Base-by-base conservation (phyloP, 2,888 invertebrate genomes). In the Ischnus inquisitorius region DNA sequence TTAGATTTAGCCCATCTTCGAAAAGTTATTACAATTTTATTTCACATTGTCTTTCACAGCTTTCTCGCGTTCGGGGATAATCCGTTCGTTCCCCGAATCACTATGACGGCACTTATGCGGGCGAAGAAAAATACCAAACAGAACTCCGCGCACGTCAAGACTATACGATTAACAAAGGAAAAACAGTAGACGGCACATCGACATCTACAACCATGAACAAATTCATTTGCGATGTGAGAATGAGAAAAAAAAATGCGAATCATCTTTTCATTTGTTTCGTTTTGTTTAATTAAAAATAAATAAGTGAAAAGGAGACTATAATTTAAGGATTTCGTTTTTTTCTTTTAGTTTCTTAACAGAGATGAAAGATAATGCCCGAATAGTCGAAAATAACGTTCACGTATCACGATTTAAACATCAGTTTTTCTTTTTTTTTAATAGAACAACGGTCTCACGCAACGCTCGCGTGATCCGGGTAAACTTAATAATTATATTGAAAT, bases 341-440 rank as follows among this genome's bases (percentile, higher is more conserved):
- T 68, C 79, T 75, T 65, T 57, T 34, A 48, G 19, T 16, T 60
- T 65, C 57, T 78, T 68, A 76, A 10, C 34, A 67, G 48, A 12
- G 28, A 78, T 67, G 75, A 75, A 84, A 68, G 76, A 80, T 77
- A 84, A 84, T 84, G 80, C 83, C 83, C 80, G 77, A 74, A 84
- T 75, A 46, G 74, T 78, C 68, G 72, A 81, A 48, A 62, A 71
- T 78, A 65, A 64, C 68, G 64, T 81, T 75, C 60, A 65, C 81
- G 80, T 74, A 81, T 81, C 68, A 74, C 64, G 64, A 71, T 75
- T 75, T 72, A 69, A 81, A 77, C 74, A 75, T 78, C 78, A 68
- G 19, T 57, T 48, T 22, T 75, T 54, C 8, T 54, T 54, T 54
- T 54, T 54, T 16, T n/a, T 16, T 6, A 41, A 41, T 65, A 71